These are phyloP conservation scores for Adrianichthys oophorus DNA, from an alignment of 2,797 vertebrate species.

Conservation along the genomic window DNA sequence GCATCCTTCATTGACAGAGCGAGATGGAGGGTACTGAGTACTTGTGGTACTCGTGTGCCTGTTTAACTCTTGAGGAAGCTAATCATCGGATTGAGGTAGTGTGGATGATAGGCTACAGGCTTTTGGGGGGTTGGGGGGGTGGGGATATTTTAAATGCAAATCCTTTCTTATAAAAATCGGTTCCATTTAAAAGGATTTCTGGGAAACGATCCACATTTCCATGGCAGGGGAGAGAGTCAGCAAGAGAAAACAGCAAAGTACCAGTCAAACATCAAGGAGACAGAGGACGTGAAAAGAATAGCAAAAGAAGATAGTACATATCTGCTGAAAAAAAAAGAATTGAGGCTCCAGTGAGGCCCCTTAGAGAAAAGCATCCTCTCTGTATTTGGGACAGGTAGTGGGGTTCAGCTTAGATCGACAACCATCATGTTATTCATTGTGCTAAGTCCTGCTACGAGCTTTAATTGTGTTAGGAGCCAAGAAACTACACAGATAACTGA, in stretches of 20 bases:
- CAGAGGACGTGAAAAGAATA: slow-evolving; percentile 71
- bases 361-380: slow-evolving; percentile 54
- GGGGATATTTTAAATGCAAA: slow-evolving; percentile 84
- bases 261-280: slow-evolving; percentile 76
- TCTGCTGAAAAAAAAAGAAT: slow-evolving; percentile 65
- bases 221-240: slow-evolving; percentile 77
- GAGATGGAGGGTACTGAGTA: slow-evolving; percentile 26
- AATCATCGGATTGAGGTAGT: slow-evolving; percentile 80
- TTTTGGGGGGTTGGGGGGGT: slow-evolving; percentile 57
- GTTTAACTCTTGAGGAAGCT: slow-evolving; percentile 84
- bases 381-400: slow-evolving; percentile 35
- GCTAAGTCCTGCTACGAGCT: slow-evolving; percentile 13
- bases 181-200: slow-evolving; percentile 88
- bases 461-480: slow-evolving; percentile 20
- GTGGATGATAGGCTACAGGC: slow-evolving; percentile 73
- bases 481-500: slow-evolving; percentile 33
- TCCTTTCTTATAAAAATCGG: slow-evolving; percentile 86
- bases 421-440: slow-evolving; percentile 27
- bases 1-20: slow-evolving; percentile 50
- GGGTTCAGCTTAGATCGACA: slow-evolving; percentile 44
- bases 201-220: slow-evolving; percentile 81
- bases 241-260: slow-evolving; percentile 71
- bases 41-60: slow-evolving; percentile 76
- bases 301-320: slow-evolving; percentile 70
- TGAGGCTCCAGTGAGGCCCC: slow-evolving; percentile 59